Evolutionary conservation across 2,888 invertebrate species (phyloP).

Genomic region (Lagria hirta): DNA sequence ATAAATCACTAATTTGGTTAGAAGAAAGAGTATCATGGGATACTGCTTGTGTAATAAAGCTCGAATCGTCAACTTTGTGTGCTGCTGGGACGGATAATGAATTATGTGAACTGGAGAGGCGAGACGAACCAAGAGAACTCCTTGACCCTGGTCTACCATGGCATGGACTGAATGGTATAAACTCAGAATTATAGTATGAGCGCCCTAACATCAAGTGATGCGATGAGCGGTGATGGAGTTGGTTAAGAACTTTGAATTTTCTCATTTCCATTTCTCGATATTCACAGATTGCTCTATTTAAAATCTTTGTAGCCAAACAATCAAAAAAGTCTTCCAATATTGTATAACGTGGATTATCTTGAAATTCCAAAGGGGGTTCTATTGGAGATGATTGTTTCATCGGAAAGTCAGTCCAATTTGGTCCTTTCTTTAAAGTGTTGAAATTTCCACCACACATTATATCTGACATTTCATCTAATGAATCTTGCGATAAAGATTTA

Average conservation of each 20-base stretch:
- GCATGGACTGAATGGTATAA: conserved; percentile 64
- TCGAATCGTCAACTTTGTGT: conserved; percentile 80
- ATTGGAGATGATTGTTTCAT: conserved; percentile 67
- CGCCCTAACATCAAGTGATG: conserved; percentile 36
- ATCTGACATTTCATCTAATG: conserved; percentile 73
- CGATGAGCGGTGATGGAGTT: conserved; percentile 31
- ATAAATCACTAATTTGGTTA: conserved; percentile 81
- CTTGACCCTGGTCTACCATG: conserved; percentile 70
- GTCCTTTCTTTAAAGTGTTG: conserved; percentile 80
- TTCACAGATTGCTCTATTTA: conserved; percentile 56
- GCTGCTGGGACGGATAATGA: conserved; percentile 70
- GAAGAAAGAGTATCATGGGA: conserved; percentile 79
- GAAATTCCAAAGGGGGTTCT: conserved; percentile 84
- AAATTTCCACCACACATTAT: conserved; percentile 80
- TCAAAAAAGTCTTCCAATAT: conserved; percentile 54
- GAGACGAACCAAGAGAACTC: conserved; percentile 73
- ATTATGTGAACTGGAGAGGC: conserved; percentile 83
- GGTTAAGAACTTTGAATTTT: conserved; percentile 29
- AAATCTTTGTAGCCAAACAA: conserved; percentile 53
- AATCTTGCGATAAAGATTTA: conserved; percentile 74
- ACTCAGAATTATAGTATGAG: conserved; percentile 60
- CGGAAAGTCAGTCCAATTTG: conserved; percentile 58
- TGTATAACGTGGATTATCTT: conserved; percentile 62
- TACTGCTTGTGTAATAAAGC: conserved; percentile 85
- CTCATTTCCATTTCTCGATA: conserved; percentile 47